Evolutionary conservation across 2,113 vertebrate genomes (phyloP), one percentile per base, ranked within the genome.

Genomic region (Chionodraco myersi): DNA sequence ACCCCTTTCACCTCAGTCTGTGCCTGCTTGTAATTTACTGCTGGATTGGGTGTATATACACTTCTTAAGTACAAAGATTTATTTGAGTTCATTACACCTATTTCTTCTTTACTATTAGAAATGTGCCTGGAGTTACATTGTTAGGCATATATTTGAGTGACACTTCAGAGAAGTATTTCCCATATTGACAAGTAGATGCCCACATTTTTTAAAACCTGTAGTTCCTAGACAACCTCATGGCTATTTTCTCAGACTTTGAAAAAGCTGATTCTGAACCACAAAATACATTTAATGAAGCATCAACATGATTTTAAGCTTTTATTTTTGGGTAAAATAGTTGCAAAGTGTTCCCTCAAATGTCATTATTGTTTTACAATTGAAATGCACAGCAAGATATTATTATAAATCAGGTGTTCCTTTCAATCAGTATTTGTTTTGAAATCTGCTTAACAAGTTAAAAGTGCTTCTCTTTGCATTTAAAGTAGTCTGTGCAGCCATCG

Each of bases 381-480:
- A 57, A 15, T 41, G 13, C 52, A 58, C 72, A 62, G 62, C 34
- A 60, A 61, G 72, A 59, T 45, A 36, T 59, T 57, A 16, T 52
- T 36, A 15, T 47, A 26, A 2, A 13, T 54, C 14, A 59, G 59
- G 48, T 51, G 61, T 72, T 59, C 56, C 51, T 80, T 61, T 59
- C 54, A 47, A 13, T 12, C 14, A 47, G 15, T 49, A 16, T 82
- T 88, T 72, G 75, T 85, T 89, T 76, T 88, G 76, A 83, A 59
- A 54, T 64, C 52, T 53, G 3, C 49, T 81, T 36, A 60, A 47
- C 47, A 13, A 67, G 62, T 77, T 86, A 41, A 82, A 79, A 88
- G 85, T 72, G 30, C 51, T 66, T 67, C 61, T n/a, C 14, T 82
- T 51, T 85, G 84, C 59, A 88, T 84, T 16, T 66, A 48, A 82